Evolutionary conservation across 1,140 invertebrate genomes (phyloP), one percentile per base, ranked within the genome.

Genomic region (Drosophila kepulauana): DNA sequence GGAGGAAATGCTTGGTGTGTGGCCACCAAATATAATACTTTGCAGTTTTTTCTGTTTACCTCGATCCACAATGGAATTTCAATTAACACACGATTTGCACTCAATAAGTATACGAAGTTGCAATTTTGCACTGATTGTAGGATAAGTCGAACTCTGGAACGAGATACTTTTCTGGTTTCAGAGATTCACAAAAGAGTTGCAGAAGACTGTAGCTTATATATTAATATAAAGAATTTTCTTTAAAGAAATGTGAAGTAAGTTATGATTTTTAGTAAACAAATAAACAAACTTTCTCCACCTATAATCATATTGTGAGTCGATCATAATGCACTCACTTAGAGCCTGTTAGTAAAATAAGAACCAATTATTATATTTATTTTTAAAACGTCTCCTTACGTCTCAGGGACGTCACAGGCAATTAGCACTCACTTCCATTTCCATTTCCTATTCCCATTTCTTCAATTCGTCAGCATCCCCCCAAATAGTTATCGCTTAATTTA

Each of bases 71-170:
- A 79, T 86, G 75, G 70, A 82, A 78, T 78, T 75, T 62, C 77
- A 72, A 78, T 89, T 81, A 81, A 84, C 84, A 84, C 85, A 43
- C 51, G 25, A 67, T 86, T 86, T 85, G 49, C 82, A 78, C 69
- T 77, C 71, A 72, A 76, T 13, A 43, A 54, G 35, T 62, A 64
- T 66, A 71, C 61, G 45, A 59, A 57, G 75, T 30, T 59, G 77
- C 66, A 66, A 71, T 57, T 45, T 35, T 5, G 38, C 46, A 30
- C 41, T 30, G 43, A 56, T 59, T 57, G 6, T 56, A 35, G 49
- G 75, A 64, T 57, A 79, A 79, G 43, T 64, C 43, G 11, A 58
- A n/a, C 11, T n/a, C 41, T 43, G 0, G 3, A 43, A 43, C 13
- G 1, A 43, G 41, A 43, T 2, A 13, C 46, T 77, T 64, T 59